A percentile compares a stretch with the other conserved stretches of the same genome.
phyloP scores from a whole-genome alignment of 2,797 vertebrate genomes.

The Allobates femoralis region DNA sequence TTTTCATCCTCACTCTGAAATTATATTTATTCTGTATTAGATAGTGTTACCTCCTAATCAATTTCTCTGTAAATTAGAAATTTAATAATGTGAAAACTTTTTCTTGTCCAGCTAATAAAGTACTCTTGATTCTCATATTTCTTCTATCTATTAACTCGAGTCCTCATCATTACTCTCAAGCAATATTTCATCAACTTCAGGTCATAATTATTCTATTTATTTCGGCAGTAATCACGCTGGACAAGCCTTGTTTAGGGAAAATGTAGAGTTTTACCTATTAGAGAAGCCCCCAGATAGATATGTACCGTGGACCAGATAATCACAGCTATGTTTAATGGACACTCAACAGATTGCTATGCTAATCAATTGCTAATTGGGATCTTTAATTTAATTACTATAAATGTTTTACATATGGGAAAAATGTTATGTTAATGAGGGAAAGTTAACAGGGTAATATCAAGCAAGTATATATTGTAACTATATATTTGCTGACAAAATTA shows the following conservation, averaged over 20 bases:
- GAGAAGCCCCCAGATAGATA: not conserved
- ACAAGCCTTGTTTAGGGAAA: not conserved
- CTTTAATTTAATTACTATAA: constrained; percentile 33
- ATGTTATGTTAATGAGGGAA: constrained; percentile 4
- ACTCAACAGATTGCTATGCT: constrained; percentile 30
- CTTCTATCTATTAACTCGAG: not conserved
- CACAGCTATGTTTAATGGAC: constrained; percentile 20
- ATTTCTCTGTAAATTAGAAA: not conserved
- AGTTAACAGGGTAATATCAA: not conserved
- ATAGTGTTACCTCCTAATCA: not conserved
- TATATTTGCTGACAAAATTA: not conserved
- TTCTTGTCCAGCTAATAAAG: not conserved
- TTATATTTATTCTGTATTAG: not conserved
- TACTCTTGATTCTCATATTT: not conserved
- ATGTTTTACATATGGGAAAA: constrained; percentile 40
- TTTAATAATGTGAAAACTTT: constrained; percentile 5
- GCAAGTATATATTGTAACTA: not conserved
- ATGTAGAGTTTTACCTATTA: not conserved
- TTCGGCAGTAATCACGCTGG: not conserved
- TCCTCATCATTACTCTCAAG: not conserved
- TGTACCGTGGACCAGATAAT: constrained; percentile 32
- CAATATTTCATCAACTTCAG: not conserved
- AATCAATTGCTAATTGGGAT: constrained; percentile 30
- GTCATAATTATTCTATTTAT: not conserved
- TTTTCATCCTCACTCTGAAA: not conserved